phyloP scores from a whole-genome alignment of 2,888 invertebrate species.

The Agriopis leucophaearia region DNA sequence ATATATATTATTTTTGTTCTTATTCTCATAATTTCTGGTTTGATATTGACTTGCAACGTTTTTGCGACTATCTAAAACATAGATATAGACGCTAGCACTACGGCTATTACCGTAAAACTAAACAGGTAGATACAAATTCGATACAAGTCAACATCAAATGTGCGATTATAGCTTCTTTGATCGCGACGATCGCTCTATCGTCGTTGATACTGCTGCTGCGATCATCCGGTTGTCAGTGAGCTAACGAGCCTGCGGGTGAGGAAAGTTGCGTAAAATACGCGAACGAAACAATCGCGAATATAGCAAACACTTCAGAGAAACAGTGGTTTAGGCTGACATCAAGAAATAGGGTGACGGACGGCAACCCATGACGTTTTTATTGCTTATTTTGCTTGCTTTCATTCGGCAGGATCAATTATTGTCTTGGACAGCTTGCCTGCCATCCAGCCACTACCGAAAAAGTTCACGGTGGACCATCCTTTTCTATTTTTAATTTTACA shows the following conservation, averaged over 20 bases:
- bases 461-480: slow-evolving; percentile 41
- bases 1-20: no score
- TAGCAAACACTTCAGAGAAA: background rate
- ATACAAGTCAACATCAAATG: no score
- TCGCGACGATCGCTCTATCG: no score
- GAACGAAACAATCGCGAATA: background rate
- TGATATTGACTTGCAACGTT: no score
- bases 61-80: no score
- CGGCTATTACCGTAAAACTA: no score
- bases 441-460: slow-evolving; percentile 12
- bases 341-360: background rate
- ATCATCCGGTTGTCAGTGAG: no score
- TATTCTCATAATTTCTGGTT: no score
- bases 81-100: no score
- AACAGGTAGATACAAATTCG: no score
- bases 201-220: no score
- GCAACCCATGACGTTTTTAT: background rate
- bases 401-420: background rate
- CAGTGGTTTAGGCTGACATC: background rate
- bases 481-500: slow-evolving; percentile 43
- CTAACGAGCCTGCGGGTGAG: background rate
- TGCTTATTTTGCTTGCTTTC: background rate
- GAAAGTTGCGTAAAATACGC: background rate
- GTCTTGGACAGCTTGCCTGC: background rate
- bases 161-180: no score